phyloP scores from a whole-genome alignment of 1,140 invertebrate species.

The Dendrolimus kikuchii region DNA sequence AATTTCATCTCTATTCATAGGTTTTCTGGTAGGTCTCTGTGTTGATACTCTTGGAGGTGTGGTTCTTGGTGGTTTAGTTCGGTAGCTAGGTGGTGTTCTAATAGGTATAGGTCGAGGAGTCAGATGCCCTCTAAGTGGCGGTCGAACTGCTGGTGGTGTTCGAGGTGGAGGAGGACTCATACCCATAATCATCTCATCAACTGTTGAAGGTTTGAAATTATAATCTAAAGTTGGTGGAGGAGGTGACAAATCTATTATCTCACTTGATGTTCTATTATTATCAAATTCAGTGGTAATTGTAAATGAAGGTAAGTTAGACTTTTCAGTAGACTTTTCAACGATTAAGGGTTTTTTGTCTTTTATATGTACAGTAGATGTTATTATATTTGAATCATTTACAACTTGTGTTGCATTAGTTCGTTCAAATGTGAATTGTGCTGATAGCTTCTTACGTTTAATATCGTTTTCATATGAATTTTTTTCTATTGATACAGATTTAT shows the following conservation, averaged over 20 bases:
- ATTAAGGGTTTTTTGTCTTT: conserved; percentile 60
- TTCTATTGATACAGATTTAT: conserved; percentile 14
- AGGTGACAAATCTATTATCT: conserved; percentile 65
- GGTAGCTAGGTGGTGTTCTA: conserved; percentile 47
- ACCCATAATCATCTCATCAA: conserved; percentile 66
- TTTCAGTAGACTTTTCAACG: conserved; percentile 45
- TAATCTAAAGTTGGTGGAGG: conserved; percentile 59
- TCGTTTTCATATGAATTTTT: conserved; percentile 16
- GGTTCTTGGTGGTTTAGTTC: conserved; percentile 49
- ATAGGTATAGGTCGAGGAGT: conserved; percentile 40
- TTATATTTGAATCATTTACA: conserved; percentile 58
- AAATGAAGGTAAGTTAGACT: conserved; percentile 41
- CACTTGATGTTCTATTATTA: conserved; percentile 38
- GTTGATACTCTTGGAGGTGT: conserved; percentile 50
- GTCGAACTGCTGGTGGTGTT: conserved; percentile 28
- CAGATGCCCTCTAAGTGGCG: conserved; percentile 30
- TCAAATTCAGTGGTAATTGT: conserved; percentile 35
- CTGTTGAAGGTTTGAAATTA: conserved; percentile 51
- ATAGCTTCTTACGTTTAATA: conserved; percentile 29
- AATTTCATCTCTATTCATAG: conserved; percentile 4
- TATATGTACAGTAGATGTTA: conserved; percentile 62
- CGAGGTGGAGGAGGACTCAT: conserved; percentile 65
- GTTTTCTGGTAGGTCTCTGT: conserved; percentile 28
- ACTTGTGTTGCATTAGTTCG: conserved; percentile 30
- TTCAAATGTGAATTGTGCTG: conserved; percentile 28